These are phyloP conservation scores for cattle (Bos taurus) DNA, from an alignment of 2,113 vertebrate genomes.

Conservation along the genomic window ARS-UCD2.0 NC_037328.1:23271001-23271500, in stretches of 20 bases:
- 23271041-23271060: not conserved
- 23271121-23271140: not conserved
- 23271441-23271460: not conserved
- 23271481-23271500: not conserved
- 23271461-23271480: not conserved
- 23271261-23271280: not conserved
- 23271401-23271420: not conserved
- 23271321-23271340: not conserved
- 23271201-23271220: not conserved
- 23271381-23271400: not conserved
- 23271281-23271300: not conserved
- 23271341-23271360: not conserved
- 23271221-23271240: not conserved
- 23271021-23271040: not conserved
- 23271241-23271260: not conserved
- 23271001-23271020: not conserved
- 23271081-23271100: not conserved
- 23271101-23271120: not conserved
- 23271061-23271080: not conserved
- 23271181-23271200: not conserved
- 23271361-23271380: not conserved
- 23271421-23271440: not conserved
- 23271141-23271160: not conserved
- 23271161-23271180: not conserved
- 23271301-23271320: not conserved